A percentile compares a stretch with the other conserved stretches of the same genome.
These are phyloP conservation scores for Brachyhypopomus gauderio DNA, from an alignment of 2,113 vertebrate genomes.

Conservation along the genomic window DNA sequence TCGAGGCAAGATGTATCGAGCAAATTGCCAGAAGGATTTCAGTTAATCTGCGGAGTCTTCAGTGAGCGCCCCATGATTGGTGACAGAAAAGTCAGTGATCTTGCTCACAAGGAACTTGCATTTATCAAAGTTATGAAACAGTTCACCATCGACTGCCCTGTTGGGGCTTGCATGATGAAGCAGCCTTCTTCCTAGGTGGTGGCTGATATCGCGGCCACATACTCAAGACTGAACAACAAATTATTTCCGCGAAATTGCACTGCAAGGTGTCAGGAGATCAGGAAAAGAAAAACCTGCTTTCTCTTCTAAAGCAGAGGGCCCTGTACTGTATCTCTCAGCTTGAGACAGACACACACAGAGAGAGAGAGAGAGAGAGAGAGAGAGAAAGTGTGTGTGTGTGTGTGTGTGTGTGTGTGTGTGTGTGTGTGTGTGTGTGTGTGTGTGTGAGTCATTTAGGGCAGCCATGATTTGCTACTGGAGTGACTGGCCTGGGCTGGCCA, in stretches of 20 bases:
- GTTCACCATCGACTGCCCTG: neutral
- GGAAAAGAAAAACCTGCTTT: conserved; percentile 1
- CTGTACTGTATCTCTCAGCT: conserved; percentile 20
- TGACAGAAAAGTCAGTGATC: conserved; percentile 17
- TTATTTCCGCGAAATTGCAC: conserved; percentile 22
- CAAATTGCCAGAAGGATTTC: conserved; percentile 25
- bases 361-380: too few species aligned
- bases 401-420: conserved; percentile 7
- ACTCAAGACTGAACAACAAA: conserved; percentile 8
- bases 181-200: neutral
- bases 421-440: conserved; percentile 11
- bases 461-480: conserved; percentile 16
- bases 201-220: conserved; percentile 5
- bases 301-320: neutral
- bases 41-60: conserved; percentile 25
- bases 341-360: neutral
- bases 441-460: neutral
- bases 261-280: neutral
- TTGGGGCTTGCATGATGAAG: conserved; percentile 10
- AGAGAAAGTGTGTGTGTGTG: too few species aligned
- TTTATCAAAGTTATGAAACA: conserved; percentile 13
- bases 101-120: neutral
- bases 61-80: conserved; percentile 9
- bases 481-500: conserved; percentile 7
- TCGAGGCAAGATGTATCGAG: conserved; percentile 23